Conservation (phyloP, 2,113 vertebrate species). For the Peromyscus californicus region DNA sequence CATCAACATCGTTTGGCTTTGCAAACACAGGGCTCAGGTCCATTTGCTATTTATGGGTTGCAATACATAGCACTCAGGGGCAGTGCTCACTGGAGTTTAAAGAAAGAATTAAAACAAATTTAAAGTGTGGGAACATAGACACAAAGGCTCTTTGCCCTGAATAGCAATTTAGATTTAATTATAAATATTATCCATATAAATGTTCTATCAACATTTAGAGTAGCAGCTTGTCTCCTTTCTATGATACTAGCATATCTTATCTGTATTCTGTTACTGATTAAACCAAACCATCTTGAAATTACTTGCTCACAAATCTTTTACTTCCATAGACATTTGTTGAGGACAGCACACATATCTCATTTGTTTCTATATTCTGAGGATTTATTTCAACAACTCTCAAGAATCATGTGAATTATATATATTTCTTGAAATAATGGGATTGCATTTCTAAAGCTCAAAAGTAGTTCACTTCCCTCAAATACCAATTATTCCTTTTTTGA, state of each 20-base stretch:
- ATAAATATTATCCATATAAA: slow-evolving; percentile 22
- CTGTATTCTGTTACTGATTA: not conserved
- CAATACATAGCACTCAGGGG: not conserved
- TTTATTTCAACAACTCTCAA: not conserved
- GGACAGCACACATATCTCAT: not conserved
- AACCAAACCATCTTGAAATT: not conserved
- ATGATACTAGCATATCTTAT: not conserved
- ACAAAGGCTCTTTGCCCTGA: not conserved
- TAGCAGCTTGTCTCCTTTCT: not conserved
- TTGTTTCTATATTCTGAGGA: not conserved
- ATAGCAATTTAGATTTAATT: slow-evolving; percentile 58
- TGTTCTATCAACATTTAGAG: slow-evolving; percentile 23
- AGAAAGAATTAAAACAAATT: not conserved
- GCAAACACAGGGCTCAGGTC: not conserved
- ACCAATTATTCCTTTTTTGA: not conserved
- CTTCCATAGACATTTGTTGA: not conserved
- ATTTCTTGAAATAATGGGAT: not conserved
- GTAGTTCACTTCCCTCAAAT: not conserved
- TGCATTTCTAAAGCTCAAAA: not conserved
- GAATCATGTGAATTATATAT: not conserved
- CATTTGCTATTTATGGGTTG: slow-evolving; percentile 45
- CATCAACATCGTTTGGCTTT: slow-evolving; percentile 20
- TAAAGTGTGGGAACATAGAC: not conserved
- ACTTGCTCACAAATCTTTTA: slow-evolving; percentile 38
- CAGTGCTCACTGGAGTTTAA: not conserved